Percentiles rank a stretch among this genome's conserved stretches.
phyloP scores from a whole-genome alignment of 2,797 vertebrate species.

The Cynodonichthys magdalenae region DNA sequence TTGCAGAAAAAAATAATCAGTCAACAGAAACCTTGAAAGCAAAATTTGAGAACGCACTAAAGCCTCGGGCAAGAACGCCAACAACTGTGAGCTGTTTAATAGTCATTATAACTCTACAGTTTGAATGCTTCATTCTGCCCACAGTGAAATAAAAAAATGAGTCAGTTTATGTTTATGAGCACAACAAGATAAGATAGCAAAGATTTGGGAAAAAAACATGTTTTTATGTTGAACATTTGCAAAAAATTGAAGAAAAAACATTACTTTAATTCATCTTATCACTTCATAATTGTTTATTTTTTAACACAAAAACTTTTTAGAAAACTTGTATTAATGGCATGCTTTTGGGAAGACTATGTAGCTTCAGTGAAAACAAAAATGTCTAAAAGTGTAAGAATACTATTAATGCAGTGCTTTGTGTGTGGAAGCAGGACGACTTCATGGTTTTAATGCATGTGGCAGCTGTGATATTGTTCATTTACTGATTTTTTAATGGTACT shows the following conservation, averaged over 20 bases:
- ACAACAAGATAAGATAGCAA: slow-evolving; percentile 23
- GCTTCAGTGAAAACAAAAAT: slow-evolving; percentile 23
- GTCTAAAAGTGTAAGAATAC: slow-evolving; percentile 39
- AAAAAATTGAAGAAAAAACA: slow-evolving; percentile 22
- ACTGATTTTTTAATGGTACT: slow-evolving; percentile 16
- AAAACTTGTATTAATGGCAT: slow-evolving; percentile 24
- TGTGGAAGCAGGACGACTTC: slow-evolving; percentile 22
- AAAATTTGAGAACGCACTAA: slow-evolving; percentile 23
- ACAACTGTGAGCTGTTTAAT: slow-evolving; percentile 38
- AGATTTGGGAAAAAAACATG: slow-evolving; percentile 29
- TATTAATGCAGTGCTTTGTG: slow-evolving; percentile 40
- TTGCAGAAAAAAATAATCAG: not conserved
- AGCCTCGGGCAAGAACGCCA: slow-evolving; percentile 24
- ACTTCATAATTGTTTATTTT: slow-evolving; percentile 42
- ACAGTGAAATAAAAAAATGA: slow-evolving; percentile 35
- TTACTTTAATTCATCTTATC: slow-evolving; percentile 33
- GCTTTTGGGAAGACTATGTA: slow-evolving; percentile 39
- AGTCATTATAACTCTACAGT: slow-evolving; percentile 33
- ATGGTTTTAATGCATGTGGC: slow-evolving; percentile 12
- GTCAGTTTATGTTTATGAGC: slow-evolving; percentile 42
- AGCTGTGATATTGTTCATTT: slow-evolving; percentile 29
- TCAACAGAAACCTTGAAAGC: not conserved
- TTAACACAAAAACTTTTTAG: slow-evolving; percentile 42
- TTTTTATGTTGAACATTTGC: slow-evolving; percentile 29
- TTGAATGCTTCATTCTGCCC: slow-evolving; percentile 24